These are phyloP conservation scores for Cheilosia impressa DNA, from an alignment of 2,888 invertebrate species.

Conservation along the genomic window DNA sequence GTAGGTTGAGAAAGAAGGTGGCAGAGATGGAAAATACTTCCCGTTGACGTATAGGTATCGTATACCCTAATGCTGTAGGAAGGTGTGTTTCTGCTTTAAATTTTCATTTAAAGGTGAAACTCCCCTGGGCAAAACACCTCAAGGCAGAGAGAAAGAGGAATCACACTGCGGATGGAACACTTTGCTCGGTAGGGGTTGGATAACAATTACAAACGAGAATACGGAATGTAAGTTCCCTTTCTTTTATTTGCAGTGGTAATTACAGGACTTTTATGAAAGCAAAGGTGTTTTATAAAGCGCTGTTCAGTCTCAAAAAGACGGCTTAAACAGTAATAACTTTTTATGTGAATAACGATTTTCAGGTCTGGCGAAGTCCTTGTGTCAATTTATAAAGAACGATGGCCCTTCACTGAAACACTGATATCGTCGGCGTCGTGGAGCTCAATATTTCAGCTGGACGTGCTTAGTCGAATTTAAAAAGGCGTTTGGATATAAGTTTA, in stretches of 20 bases:
- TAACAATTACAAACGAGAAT: background rate
- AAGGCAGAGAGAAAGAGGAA: slow-evolving; percentile 24
- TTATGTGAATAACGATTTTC: too few relatives aligned
- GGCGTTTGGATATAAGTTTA: too few relatives aligned
- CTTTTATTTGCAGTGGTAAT: background rate
- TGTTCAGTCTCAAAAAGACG: background rate
- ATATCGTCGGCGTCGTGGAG: too few relatives aligned
- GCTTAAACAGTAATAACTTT: background rate
- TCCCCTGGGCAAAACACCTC: background rate
- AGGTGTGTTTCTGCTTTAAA: slow-evolving; percentile 12
- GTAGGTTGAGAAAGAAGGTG: too few relatives aligned
- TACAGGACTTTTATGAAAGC: background rate
- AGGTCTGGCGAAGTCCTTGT: background rate
- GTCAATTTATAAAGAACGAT: too few relatives aligned
- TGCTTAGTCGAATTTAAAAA: too few relatives aligned
- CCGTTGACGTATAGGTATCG: background rate
- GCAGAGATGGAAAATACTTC: background rate
- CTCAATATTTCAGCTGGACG: too few relatives aligned
- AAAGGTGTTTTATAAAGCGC: background rate
- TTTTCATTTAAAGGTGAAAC: slow-evolving; percentile 16
- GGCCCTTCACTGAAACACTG: too few relatives aligned
- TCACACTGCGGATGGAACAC: slow-evolving; percentile 51
- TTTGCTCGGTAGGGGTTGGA: slow-evolving; percentile 50
- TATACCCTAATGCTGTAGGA: background rate
- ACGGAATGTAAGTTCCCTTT: background rate